Evolutionary conservation across 1,140 invertebrate genomes (phyloP), one percentile per base, ranked within the genome.

Genomic region (Ips typographus): DNA sequence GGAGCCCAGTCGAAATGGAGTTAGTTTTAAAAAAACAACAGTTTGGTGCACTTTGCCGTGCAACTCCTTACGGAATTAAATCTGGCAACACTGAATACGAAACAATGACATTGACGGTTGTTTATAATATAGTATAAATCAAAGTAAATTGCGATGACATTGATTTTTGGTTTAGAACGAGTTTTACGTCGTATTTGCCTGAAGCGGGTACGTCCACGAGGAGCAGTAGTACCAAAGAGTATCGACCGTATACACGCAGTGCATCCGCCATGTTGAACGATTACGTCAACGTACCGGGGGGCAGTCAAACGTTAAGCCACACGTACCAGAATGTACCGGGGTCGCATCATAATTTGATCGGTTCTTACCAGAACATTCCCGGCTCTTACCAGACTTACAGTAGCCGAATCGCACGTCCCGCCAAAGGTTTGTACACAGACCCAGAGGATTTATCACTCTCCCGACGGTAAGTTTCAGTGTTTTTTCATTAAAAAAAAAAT

Each of bases 221-320:
- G 3, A 7, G 53, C 1, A 53, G 55, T 44, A 60, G 49, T 39
- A 64, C 64, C 38, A 72, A 65, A 56, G 73, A 77, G 4, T 77
- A 77, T 42, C 73, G 72, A 47, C 72, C 73, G 4, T 79, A 80
- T 65, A 67, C 44, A 6, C 68, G 74, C 44, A 80, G 77, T 71
- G 75, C 76, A 59, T 77, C 77, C n/a, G 65, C 75, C 5, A 22
- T 22, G 22, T 43, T 76, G 41, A 78, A 75, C 53, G 78, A 79
- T 70, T 80, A 80, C 65, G 77, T 78, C 8, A 78, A 80, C 63
- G 70, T 80, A 6, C 77, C 76, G 40, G 66, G 66, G 6, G 58
- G 63, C 6, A 58, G 53, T 36, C 60, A 70, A 38, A 55, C 36
- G 41, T 51, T 70, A 2, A 51, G 52, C 36, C 68, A 70, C 42